Evolutionary conservation across 2,113 vertebrate genomes (phyloP), one percentile per base, ranked within the genome.

Genomic region (Sakesphorus luctuosus): DNA sequence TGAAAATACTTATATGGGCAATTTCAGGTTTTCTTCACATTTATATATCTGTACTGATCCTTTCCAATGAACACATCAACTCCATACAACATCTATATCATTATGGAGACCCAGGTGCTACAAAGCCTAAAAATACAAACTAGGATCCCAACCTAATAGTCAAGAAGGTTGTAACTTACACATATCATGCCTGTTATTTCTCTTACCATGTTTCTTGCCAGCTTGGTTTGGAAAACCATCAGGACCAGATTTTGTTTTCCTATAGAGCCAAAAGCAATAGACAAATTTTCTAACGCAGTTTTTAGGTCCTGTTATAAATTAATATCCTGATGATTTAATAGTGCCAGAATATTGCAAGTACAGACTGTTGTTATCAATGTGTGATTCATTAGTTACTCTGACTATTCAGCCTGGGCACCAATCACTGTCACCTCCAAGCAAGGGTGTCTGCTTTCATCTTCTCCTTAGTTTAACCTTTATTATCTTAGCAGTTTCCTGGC

Each of bases 391-490:
- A 90, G 33, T 84, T 89, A 49, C 61, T 26, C 49, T 73, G 77
- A 68, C 62, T 68, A 9, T n/a, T 75, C 53, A 61, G 66, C 40
- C 91, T 78, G 53, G 69, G 61, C 87, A 91, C 86, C 77, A 69
- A 9, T 71, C 87, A 80, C 55, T 81, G 81, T 90, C 56, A 59
- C 29, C 56, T 87, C 81, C 75, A 66, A 80, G 77, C 75, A 71
- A 31, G 25, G 50, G 50, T 58, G 40, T 38, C 62, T 74, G 75
- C 82, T 94, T 92, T 92, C 61, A 87, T 91, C 77, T 89, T 89
- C 74, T 87, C 71, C 80, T 79, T 63, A 50, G 33, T 84, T 86
- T 68, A 90, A 92, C 84, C 77, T 95, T 93, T 53, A 29, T 74
- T 82, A 61, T 56, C 56, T 62, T 52, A 61, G 52, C 77, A 79